phyloP scores from a whole-genome alignment of 2,888 invertebrate species.

The Torymus auratus region DNA sequence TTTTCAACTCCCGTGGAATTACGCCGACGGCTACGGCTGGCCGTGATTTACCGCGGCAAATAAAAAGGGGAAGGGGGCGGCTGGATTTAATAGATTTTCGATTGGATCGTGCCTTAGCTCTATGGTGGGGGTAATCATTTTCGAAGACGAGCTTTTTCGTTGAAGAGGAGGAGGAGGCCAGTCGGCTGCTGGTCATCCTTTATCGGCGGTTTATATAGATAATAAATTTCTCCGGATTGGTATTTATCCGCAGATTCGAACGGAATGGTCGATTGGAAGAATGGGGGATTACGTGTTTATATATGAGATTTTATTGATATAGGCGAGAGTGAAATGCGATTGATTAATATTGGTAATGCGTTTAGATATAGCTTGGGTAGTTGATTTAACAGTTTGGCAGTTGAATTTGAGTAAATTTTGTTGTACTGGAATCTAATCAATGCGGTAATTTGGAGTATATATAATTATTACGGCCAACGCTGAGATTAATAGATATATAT shows the following conservation, averaged over 20 bases:
- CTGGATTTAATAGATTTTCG: constrained; percentile 52
- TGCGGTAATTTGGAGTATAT: too few species aligned
- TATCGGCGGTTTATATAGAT: constrained; percentile 29
- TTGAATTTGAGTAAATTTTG: too few species aligned
- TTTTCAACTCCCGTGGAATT: constrained; percentile 52
- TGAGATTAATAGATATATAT: too few species aligned
- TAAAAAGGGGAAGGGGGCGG: constrained; percentile 10
- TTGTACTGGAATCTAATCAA: too few species aligned
- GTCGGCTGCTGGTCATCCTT: constrained; percentile 12
- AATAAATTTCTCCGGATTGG: constrained; percentile 10
- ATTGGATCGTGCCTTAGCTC: constrained; percentile 27
- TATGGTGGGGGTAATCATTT: constrained; percentile 35
- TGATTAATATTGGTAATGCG: too few species aligned
- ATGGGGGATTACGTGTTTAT: background rate
- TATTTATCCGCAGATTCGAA: background rate
- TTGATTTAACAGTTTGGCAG: too few species aligned
- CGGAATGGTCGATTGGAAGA: background rate
- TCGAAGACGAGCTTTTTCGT: constrained; percentile 7
- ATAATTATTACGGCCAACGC: too few species aligned
- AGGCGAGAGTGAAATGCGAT: too few species aligned
- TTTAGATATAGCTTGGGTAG: too few species aligned
- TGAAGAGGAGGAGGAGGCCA: background rate
- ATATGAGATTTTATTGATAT: background rate
- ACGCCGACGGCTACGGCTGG: constrained; percentile 17
- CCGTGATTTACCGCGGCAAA: constrained; percentile 45